Evolutionary conservation across 1,140 invertebrate genomes (phyloP).

Genomic region (Vanessa tameamea): DNA sequence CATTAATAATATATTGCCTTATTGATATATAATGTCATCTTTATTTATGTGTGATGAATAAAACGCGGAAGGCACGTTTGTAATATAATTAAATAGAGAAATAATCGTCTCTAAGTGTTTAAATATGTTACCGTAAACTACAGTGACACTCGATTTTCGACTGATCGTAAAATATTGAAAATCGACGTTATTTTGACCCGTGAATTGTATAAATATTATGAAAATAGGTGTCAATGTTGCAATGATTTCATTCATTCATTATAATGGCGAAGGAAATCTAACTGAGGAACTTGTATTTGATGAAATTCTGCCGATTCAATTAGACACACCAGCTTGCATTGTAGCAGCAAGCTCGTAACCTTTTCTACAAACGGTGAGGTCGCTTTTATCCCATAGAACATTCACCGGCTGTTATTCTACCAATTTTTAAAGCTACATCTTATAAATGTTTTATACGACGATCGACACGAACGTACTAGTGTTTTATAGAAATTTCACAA

Average conservation of each 20-base stretch:
- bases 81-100: not conserved
- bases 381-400: no score
- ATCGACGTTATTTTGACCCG: not conserved
- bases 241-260: no score
- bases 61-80: not conserved
- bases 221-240: no score
- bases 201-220: no score
- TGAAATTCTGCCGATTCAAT: no score
- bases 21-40: not conserved
- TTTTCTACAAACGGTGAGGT: not conserved
- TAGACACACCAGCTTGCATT: no score
- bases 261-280: no score
- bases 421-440: not conserved
- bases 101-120: no score
- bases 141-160: not conserved
- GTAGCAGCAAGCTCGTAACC: no score
- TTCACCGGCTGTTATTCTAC: no score
- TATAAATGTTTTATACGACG: no score
- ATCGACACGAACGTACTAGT: not conserved
- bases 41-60: conserved; percentile 10
- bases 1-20: not conserved
- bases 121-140: not conserved
- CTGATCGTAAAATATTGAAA: not conserved
- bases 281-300: no score
- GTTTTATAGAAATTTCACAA: conserved; percentile 17